Evolutionary conservation across 2,888 invertebrate species (phyloP), one percentile per base, ranked within the genome.

Genomic region (Dioctria rufipes): DNA sequence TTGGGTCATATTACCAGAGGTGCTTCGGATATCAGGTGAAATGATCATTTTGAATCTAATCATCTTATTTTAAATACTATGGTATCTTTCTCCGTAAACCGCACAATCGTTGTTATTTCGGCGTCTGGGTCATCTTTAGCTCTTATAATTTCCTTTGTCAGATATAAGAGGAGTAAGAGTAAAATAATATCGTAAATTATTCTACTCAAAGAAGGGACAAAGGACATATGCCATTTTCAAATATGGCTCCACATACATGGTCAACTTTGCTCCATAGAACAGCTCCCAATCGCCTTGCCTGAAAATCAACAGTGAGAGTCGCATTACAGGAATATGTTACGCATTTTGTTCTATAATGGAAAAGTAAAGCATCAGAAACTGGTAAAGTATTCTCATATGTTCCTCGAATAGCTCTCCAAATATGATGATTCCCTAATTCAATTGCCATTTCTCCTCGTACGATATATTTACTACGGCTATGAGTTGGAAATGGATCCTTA

Each of bases 361-460:
- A 88, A 58, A 89, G 83, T 67, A 89, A 82, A 0, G 87, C 89
- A 6, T 88, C 88, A 39, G 86, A 85, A 3, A 85, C 85, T 43
- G 86, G 86, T 3, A 89, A 85, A 4, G 86, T 78, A 65, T 84
- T 86, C 69, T 88, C 88, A 3, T 85, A 83, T 73, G 84, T 87
- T 8, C 87, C 87, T 0, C 85, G 85, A 3, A 86, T 83, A 4
- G 85, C 80, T 40, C 85, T 85, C 83, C 86, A 88, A 0, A 96
- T 93, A 88, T 96, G 96, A 87, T 97, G 96, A 89, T 96, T 97
- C 5, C 97, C 97, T 81, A 96, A 94, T 88, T 97, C 96, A 3
- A 96, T 93, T 4, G 95, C 94, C 82, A 93, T 91, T 81, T 94
- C 92, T n/a, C 96, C 95, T 84, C 94, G 91, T 85, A 96, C 94